Evolutionary conservation across 1,140 invertebrate species (phyloP).

Genomic region (Papilio helenus): DNA sequence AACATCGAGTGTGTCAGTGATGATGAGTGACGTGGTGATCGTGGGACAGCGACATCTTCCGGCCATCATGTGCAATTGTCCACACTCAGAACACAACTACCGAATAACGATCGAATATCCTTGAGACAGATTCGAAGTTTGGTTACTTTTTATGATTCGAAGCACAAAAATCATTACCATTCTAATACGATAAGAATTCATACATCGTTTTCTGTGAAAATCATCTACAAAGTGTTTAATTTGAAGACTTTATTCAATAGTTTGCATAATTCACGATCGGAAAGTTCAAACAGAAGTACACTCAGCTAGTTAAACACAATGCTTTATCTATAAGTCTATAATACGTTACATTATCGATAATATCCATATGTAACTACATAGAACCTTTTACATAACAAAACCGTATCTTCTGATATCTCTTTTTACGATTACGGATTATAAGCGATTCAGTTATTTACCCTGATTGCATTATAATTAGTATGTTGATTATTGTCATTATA

Average conservation of each 20-base stretch:
- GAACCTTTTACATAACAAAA: not conserved
- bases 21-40: constrained; percentile 21
- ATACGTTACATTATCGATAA: not conserved
- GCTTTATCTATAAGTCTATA: not conserved
- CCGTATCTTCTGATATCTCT: not conserved
- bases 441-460: not conserved
- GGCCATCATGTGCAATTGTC: constrained; percentile 11
- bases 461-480: too few species aligned
- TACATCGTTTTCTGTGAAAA: too few species aligned
- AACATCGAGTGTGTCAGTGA: not conserved
- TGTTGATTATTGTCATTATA: not conserved
- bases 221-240: too few species aligned
- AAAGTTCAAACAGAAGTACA: not conserved
- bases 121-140: too few species aligned
- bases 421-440: not conserved
- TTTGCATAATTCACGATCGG: not conserved
- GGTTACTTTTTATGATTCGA: not conserved
- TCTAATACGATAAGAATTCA: not conserved
- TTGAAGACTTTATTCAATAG: not conserved
- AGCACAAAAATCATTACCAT: not conserved
- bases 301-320: not conserved
- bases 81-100: not conserved
- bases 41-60: constrained; percentile 20
- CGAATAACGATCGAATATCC: not conserved
- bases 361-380: not conserved